Base-by-base conservation (phyloP, 2,113 vertebrate genomes). In the Pachypanchax playfairii region DNA sequence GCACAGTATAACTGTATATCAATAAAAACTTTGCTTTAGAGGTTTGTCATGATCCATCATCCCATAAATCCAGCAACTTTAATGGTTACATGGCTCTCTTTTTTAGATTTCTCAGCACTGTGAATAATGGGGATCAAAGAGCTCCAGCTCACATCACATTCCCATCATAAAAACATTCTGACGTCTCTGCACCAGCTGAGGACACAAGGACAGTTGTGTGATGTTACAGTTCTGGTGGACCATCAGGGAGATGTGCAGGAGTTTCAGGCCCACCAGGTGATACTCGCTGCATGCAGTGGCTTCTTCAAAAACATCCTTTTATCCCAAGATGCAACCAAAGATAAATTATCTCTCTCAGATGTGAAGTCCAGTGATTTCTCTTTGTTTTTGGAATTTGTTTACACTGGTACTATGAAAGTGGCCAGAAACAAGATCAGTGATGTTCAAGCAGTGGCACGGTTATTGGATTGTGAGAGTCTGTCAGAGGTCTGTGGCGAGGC, bases 231-330 rank as follows among this genome's bases (percentile, higher is more conserved):
- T n/a, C 94, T 94, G 0, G 94, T 98, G 28, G 93, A 96, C 77
- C 91, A 92, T 55, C 90, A 94, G 67, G 96, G 95, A 0, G 88
- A 94, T 1, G 75, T 92, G 1, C 86, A 93, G 3, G 95, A 96
- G 52, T 99, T 99, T 36, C 89, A 90, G 29, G 96, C 94, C 12
- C 98, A 99, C 81, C 94, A 93, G 77, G 91, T 94, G 4, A 94
- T 99, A 12, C 81, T 99, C 1, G 98, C 96, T 0, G 96, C 96
- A 5, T 94, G 95, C 21, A 98, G 98, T 65, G 95, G 95, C 54
- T 98, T 96, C 82, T 99, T 99, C 75, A 95, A 93, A 77, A 93
- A 92, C 11, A 81, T 93, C 3, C 93, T 98, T 42, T 92, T 97
- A 21, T 90, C 91, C 0, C 91, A 92, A 29, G 87, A 93, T 2